A percentile compares a stretch with the other conserved stretches of the same genome.
Evolutionary conservation across 1,140 invertebrate species (phyloP).

Genomic region (Cryptotermes secundus): DNA sequence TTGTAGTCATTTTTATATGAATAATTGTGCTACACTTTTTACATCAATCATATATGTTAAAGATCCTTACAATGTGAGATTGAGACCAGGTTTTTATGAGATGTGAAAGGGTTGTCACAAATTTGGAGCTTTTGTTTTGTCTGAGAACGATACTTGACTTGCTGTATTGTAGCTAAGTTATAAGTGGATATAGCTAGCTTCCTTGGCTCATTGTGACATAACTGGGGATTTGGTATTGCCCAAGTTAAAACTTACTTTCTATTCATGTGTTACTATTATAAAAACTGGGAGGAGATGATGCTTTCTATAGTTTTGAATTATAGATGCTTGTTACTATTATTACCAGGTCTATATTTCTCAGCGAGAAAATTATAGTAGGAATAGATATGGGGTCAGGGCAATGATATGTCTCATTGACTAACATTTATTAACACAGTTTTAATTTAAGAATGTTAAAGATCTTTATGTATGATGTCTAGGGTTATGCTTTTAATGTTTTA

Average conservation of each 20-base stretch:
- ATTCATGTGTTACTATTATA: neutral
- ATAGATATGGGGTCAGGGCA: neutral
- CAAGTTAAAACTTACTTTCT: neutral
- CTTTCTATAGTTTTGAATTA: neutral
- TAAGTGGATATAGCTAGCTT: neutral
- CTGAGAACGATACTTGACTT: neutral
- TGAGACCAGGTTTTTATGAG: neutral
- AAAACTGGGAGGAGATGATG: neutral
- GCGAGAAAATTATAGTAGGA: neutral
- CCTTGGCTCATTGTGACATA: neutral
- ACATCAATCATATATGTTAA: neutral
- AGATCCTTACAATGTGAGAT: neutral
- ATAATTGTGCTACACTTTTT: neutral
- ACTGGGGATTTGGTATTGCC: slow-evolving; percentile 4
- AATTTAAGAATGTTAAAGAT: neutral
- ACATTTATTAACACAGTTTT: slow-evolving; percentile 1
- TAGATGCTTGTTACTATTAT: slow-evolving; percentile 4
- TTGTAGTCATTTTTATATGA: neutral
- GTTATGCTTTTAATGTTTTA: slow-evolving; percentile 10
- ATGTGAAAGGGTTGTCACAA: neutral
- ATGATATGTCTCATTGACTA: neutral
- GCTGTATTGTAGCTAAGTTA: neutral
- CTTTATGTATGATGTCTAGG: neutral
- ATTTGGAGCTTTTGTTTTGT: neutral
- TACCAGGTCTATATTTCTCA: slow-evolving; percentile 9